Percentiles rank a stretch among this genome's conserved stretches.
These are phyloP conservation scores for Vulpes vulpes DNA, from an alignment of 2,113 vertebrate species.

Conservation along the genomic window DNA sequence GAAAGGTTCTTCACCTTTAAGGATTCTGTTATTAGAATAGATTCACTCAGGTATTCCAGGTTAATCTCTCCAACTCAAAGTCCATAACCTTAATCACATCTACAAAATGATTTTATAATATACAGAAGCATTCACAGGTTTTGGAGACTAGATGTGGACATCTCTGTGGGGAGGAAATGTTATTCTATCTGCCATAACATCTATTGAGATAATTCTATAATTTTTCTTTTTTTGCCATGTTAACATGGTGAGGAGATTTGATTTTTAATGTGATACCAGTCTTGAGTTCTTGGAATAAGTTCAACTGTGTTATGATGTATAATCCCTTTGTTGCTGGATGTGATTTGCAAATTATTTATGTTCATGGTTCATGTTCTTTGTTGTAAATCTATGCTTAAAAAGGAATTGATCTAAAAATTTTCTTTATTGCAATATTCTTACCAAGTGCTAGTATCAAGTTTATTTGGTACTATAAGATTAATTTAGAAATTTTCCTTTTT, in stretches of 20 bases:
- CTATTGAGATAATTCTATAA: background rate
- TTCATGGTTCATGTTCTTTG: background rate
- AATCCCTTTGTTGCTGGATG: background rate
- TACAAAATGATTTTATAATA: background rate
- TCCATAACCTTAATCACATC: background rate
- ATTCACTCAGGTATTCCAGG: background rate
- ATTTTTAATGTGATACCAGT: background rate
- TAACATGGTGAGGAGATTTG: background rate
- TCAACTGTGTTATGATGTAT: background rate
- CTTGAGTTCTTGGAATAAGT: background rate
- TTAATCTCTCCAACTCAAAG: background rate
- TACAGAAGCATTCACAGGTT: background rate
- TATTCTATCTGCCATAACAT: background rate
- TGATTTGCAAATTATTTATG: background rate
- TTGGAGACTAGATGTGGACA: background rate
- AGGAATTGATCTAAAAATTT: background rate
- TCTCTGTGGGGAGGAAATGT: background rate
- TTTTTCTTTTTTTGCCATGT: background rate
- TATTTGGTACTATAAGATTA: background rate
- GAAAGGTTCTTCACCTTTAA: background rate
- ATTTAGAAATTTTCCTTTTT: background rate
- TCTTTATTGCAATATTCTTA: background rate
- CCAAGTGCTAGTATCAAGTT: background rate
- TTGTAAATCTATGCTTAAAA: background rate
- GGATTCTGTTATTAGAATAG: background rate